phyloP scores from a whole-genome alignment of 1,140 invertebrate genomes.

The Lysiphlebus fabarum region DNA sequence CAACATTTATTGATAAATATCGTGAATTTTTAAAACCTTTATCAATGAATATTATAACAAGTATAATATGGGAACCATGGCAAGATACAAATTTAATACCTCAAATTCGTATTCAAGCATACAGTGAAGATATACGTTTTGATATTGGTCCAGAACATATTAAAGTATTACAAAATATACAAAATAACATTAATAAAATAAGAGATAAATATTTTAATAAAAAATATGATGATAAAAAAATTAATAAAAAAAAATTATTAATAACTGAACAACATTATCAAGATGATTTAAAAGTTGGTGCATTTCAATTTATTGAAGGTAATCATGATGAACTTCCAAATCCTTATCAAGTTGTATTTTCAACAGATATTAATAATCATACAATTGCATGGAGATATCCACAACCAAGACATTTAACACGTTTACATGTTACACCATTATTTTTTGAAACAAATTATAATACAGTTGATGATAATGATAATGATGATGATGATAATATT shows the following conservation, averaged over 20 bases:
- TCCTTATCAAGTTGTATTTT: slow-evolving; percentile 68
- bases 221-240: too few species aligned
- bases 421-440: slow-evolving; percentile 67
- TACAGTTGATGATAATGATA: slow-evolving; percentile 37
- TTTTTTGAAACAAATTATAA: slow-evolving; percentile 35
- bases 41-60: slow-evolving; percentile 53
- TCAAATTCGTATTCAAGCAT: slow-evolving; percentile 55
- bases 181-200: slow-evolving; percentile 43
- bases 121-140: slow-evolving; percentile 58
- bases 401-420: slow-evolving; percentile 71
- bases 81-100: slow-evolving; percentile 49
- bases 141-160: slow-evolving; percentile 60
- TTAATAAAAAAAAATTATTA: slow-evolving; percentile 21
- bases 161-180: slow-evolving; percentile 47
- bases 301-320: slow-evolving; percentile 72
- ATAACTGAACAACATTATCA: slow-evolving; percentile 65
- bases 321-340: slow-evolving; percentile 61
- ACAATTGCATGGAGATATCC: slow-evolving; percentile 84
- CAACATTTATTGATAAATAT: slow-evolving; percentile 43
- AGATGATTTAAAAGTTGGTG: slow-evolving; percentile 78
- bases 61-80: slow-evolving; percentile 61
- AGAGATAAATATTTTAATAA: slow-evolving; percentile 31
- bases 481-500: slow-evolving; percentile 36
- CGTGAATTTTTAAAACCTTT: slow-evolving; percentile 61
- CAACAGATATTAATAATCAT: slow-evolving; percentile 53